These are phyloP conservation scores for Pterophyllum scalare DNA, from an alignment of 2,113 vertebrate species.

Conservation along the genomic window DNA sequence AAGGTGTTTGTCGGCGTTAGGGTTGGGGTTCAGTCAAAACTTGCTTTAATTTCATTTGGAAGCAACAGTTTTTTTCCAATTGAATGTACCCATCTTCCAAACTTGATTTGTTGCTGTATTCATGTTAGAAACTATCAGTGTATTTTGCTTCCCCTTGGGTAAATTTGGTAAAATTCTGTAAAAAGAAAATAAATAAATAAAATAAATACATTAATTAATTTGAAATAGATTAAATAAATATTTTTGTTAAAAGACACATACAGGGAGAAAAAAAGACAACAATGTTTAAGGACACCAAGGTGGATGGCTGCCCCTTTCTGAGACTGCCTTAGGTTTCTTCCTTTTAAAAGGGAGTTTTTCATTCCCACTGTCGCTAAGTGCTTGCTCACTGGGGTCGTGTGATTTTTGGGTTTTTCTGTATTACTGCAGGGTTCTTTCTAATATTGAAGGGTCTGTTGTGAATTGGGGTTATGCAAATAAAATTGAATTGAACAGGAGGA, in stretches of 20 bases:
- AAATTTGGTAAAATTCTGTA: slow-evolving; percentile 47
- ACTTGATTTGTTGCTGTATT: slow-evolving; percentile 29
- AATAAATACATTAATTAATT: no score
- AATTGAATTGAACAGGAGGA: background rate
- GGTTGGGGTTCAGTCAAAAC: slow-evolving; percentile 43
- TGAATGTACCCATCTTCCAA: background rate
- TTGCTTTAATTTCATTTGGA: slow-evolving; percentile 32
- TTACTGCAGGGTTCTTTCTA: no score
- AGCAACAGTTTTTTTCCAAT: background rate
- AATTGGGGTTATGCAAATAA: no score
- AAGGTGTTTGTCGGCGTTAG: slow-evolving; percentile 28
- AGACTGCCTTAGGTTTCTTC: no score
- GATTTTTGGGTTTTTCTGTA: no score
- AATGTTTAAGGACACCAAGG: slow-evolving; percentile 39
- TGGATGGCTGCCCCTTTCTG: no score
- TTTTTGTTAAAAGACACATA: background rate
- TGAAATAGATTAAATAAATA: background rate
- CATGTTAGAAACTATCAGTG: slow-evolving; percentile 20
- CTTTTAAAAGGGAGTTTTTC: no score
- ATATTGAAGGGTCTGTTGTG: no score
- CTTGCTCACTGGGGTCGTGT: no score
- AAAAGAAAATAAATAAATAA: slow-evolving; percentile 1
- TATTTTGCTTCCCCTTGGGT: background rate
- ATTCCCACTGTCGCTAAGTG: no score
- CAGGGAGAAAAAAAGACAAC: slow-evolving; percentile 21